A percentile compares a stretch with the other conserved stretches of the same genome.
Evolutionary conservation across 2,797 vertebrate species (phyloP).

Genomic region (Ficedula albicollis): DNA sequence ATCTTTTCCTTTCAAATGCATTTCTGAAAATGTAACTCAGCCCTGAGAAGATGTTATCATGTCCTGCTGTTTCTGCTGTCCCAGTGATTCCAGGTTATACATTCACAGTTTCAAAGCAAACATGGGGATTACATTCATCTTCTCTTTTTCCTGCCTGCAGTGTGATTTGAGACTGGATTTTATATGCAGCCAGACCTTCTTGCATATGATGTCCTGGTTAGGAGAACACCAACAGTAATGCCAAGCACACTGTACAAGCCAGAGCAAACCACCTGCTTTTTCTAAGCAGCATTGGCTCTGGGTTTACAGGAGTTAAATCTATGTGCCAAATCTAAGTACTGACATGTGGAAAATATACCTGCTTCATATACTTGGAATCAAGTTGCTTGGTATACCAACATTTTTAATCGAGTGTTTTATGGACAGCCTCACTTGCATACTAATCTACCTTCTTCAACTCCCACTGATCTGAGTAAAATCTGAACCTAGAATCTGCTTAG

Average conservation of each 20-base stretch:
- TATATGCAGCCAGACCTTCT: neutral
- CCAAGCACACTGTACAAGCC: neutral
- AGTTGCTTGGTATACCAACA: neutral
- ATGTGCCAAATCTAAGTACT: neutral
- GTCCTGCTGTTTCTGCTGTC: neutral
- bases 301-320: neutral
- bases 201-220: neutral
- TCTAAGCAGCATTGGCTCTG: neutral
- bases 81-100: neutral
- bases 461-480: neutral
- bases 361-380: neutral
- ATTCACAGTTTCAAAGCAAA: neutral
- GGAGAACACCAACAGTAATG: neutral
- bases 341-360: neutral
- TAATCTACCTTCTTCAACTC: neutral
- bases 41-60: neutral
- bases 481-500: neutral
- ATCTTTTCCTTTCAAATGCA: neutral
- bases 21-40: neutral
- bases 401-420: neutral
- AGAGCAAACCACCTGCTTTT: neutral
- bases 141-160: neutral
- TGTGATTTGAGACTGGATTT: neutral
- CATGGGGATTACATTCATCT: neutral
- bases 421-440: neutral